A percentile compares a stretch with the other conserved stretches of the same genome.
phyloP scores from a whole-genome alignment of 2,797 vertebrate genomes.

The Spinus olivaceus region DNA sequence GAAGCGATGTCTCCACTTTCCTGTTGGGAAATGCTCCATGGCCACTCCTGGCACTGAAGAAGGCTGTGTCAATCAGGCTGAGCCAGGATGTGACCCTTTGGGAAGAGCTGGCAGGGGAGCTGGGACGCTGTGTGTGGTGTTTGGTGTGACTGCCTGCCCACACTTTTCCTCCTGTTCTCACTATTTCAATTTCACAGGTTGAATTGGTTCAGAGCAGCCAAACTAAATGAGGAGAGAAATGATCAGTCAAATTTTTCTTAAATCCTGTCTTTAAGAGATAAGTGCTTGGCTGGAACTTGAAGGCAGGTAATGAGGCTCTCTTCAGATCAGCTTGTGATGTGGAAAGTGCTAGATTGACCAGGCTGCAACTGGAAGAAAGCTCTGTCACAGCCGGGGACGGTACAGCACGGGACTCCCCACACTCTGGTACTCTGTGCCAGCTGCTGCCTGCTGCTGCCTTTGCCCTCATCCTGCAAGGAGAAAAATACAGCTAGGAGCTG shows the following conservation, averaged over 20 bases:
- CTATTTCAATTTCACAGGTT: conserved; percentile 67
- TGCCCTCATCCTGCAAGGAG: neutral
- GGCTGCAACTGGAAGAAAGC: conserved; percentile 51
- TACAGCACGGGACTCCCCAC: accelerated
- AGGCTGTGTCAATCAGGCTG: neutral
- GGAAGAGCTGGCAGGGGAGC: neutral
- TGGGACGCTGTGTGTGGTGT: accelerated
- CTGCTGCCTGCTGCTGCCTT: neutral
- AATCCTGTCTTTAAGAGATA: conserved; percentile 66
- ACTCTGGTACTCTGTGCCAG: accelerated
- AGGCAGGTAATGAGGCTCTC: conserved; percentile 63
- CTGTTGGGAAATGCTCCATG: neutral
- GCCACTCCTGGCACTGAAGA: neutral
- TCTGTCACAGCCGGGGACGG: neutral
- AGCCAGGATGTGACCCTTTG: neutral
- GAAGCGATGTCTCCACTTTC: neutral
- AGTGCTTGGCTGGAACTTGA: conserved; percentile 65
- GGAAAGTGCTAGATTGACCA: conserved; percentile 65
- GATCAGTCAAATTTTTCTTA: conserved; percentile 74
- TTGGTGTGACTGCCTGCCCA: neutral
- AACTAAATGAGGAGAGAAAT: conserved; percentile 72
- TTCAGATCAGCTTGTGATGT: conserved; percentile 61
- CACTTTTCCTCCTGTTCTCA: conserved; percentile 9
- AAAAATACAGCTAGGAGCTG: neutral
- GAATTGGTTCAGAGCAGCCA: conserved; percentile 67